Evolutionary conservation across 2,797 vertebrate species (phyloP).

Genomic region (Alfaro cultratus): DNA sequence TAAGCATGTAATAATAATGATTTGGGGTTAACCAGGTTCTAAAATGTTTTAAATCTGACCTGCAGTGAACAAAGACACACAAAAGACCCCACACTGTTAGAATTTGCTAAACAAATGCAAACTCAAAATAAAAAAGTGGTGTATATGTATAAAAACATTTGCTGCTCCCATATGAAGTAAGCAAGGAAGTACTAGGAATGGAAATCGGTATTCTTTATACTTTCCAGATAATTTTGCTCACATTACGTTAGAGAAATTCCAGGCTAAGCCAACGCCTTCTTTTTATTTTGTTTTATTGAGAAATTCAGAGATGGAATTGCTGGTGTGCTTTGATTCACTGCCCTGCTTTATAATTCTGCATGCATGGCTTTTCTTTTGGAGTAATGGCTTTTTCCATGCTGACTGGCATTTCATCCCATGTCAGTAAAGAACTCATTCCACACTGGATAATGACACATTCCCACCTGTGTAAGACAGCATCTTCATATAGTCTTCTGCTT

Average conservation of each 20-base stretch:
- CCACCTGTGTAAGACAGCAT: not conserved
- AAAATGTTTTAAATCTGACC: not conserved
- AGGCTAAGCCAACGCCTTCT: not conserved
- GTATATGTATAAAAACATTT: not conserved
- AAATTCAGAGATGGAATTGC: not conserved
- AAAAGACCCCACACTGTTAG: not conserved
- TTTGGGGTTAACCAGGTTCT: not conserved
- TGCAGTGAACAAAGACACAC: not conserved
- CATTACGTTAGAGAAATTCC: not conserved
- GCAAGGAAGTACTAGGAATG: not conserved
- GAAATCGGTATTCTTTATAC: not conserved
- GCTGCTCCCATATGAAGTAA: not conserved
- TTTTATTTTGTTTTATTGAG: not conserved
- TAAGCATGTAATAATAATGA: not conserved
- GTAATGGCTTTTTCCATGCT: not conserved
- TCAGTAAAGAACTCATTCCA: not conserved
- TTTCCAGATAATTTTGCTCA: not conserved
- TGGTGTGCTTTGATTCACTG: not conserved
- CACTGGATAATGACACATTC: not conserved
- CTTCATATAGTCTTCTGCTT: not conserved
- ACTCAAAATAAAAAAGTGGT: not conserved
- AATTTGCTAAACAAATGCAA: not conserved
- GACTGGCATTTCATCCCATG: not conserved
- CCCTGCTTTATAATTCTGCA: not conserved
- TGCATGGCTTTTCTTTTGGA: not conserved